Base-by-base conservation (phyloP, 2,888 invertebrate species). In the Parapristionchus giblindavisi region DNA sequence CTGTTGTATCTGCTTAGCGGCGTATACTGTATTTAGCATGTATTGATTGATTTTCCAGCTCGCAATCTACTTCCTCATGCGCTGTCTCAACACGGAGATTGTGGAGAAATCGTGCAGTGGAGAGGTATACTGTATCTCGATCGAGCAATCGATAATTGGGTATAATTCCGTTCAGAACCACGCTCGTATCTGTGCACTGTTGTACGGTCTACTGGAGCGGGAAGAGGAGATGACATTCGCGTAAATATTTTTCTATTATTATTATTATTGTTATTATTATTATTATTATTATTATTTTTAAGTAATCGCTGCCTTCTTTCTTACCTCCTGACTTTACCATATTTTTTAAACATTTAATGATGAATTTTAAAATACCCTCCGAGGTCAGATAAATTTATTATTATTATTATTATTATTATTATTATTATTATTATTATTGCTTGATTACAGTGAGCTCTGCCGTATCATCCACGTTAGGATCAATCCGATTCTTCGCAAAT, bases 181-280 rank as follows among this genome's bases (percentile, higher is more conserved):
- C 68, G 68, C 68, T 21, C 68, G 34, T 14, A 51, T 68, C 68
- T 68, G 51, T n/a, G 68, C 68, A 14, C 34, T 68, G 21, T 52
- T 68, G 3, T 68, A 52, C 52, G 68, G 68, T 0, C 52, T 68
- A 36, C 68, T 68, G n/a, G 68, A 68, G 51, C 14, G 24, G 36
- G 1, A 52, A 36, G 27, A 68, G n/a, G 68, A 68, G 29, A 32
- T 68, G 24, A 68, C 17, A n/a, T 68, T 65, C 65, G 48, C 43
- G 65, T 65, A 34, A 29, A 38, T 48, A 14, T 58, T 56, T n/a
- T 3, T 29, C 27, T 3, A 56, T 56, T 14, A 43, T 43, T 14
- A 43, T 14, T 43, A 43, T 43, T 43, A 43, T 43, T 14, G 8
- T 43, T 43, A 43, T 43, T 8, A 14, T 43, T 14, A 43, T 43